Conservation (phyloP, 1,140 invertebrate species). For the Babylonia areolata region DNA sequence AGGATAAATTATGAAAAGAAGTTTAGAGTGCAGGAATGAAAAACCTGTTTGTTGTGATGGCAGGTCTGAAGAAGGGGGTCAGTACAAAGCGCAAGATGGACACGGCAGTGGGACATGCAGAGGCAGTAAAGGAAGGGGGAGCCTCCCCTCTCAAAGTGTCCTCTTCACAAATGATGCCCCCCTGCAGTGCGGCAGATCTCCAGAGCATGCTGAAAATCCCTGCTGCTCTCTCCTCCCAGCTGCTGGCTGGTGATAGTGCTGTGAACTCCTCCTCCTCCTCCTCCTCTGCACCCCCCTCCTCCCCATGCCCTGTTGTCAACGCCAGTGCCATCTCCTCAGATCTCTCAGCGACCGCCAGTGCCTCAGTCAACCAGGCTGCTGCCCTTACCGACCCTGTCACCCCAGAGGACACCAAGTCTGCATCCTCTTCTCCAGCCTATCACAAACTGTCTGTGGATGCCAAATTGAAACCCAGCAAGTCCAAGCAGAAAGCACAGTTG, state of each 20-base stretch:
- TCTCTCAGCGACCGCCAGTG: not conserved
- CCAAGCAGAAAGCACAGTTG: not conserved
- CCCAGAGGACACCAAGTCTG: not conserved
- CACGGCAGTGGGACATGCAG: not conserved
- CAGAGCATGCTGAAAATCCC: not conserved
- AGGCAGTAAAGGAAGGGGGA: not conserved
- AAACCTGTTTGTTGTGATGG: too few relatives aligned
- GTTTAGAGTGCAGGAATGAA: too few relatives aligned
- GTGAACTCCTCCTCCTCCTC: not conserved
- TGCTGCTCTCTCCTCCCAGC: not conserved
- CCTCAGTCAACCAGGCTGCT: not conserved
- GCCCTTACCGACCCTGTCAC: not conserved
- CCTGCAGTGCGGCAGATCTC: not conserved
- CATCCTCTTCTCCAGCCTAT: not conserved
- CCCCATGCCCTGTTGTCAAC: not conserved
- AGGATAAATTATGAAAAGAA: too few relatives aligned
- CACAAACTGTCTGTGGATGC: not conserved
- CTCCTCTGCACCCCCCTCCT: not conserved
- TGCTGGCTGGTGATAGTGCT: not conserved
- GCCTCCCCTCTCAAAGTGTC: not conserved
- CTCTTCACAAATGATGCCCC: not conserved
- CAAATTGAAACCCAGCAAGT: not conserved
- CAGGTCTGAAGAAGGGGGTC: slow-evolving; percentile 1
- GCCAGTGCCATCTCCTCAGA: not conserved
- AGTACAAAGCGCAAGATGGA: slow-evolving; percentile 6